Evolutionary conservation across 2,113 vertebrate genomes (phyloP).

Genomic region (Mustela nigripes): DNA sequence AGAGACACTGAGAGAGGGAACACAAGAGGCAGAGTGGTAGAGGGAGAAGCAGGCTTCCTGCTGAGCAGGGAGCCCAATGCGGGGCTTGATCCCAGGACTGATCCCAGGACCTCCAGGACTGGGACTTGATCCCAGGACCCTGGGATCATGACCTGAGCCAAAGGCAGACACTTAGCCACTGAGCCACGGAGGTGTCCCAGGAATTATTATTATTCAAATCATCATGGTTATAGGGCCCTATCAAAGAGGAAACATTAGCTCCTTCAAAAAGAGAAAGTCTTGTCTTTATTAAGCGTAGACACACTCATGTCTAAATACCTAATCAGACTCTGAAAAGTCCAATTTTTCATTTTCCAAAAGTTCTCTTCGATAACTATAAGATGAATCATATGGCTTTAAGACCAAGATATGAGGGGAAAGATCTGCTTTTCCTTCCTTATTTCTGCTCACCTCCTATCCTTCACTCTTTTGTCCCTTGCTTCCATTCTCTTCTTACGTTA

Average conservation of each 20-base stretch:
- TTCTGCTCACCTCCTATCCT: not conserved
- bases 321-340: slow-evolving; percentile 45
- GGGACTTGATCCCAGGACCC: too few species aligned
- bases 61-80: too few species aligned
- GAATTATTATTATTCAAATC: not conserved
- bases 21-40: too few species aligned
- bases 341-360: slow-evolving; percentile 43
- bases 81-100: too few species aligned
- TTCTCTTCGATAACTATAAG: not conserved
- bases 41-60: too few species aligned
- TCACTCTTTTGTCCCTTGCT: not conserved
- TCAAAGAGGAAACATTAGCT: slow-evolving; percentile 24
- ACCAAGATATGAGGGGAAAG: not conserved
- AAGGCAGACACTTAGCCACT: too few species aligned
- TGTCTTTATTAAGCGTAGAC: slow-evolving; percentile 41
- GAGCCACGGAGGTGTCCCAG: too few species aligned
- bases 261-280: not conserved
- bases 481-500: not conserved
- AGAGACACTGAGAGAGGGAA: too few species aligned
- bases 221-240: not conserved
- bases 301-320: not conserved
- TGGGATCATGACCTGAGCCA: too few species aligned
- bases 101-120: too few species aligned
- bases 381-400: not conserved
- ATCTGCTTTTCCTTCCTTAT: not conserved